Evolutionary conservation across 1,140 invertebrate genomes (phyloP).

Genomic region (Megalonaias nervosa): DNA sequence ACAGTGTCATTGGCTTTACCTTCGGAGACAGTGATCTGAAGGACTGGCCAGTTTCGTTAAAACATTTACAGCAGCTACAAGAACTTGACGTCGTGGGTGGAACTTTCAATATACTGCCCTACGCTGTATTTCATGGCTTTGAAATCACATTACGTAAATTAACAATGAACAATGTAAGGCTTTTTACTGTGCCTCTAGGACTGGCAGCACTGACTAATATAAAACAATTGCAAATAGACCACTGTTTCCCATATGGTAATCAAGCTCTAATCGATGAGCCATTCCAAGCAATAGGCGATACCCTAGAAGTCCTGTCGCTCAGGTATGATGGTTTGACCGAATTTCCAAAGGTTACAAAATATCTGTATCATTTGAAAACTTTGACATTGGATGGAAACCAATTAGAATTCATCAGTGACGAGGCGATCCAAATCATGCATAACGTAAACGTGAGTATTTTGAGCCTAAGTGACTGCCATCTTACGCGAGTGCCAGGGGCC

Average conservation of each 20-base stretch:
- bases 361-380: conserved; percentile 1
- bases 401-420: conserved; percentile 31
- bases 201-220: conserved; percentile 10
- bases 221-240: conserved; percentile 19
- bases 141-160: conserved; percentile 15
- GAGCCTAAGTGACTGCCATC: conserved; percentile 20
- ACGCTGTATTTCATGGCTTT: conserved; percentile 28
- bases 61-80: conserved; percentile 19
- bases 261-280: conserved; percentile 16
- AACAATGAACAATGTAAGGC: conserved; percentile 12
- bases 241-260: conserved; percentile 13
- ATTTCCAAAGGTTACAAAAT: conserved; percentile 28
- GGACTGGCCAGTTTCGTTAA: conserved; percentile 13
- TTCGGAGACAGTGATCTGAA: conserved; percentile 14
- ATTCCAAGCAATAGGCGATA: conserved; percentile 7
- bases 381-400: conserved; percentile 26
- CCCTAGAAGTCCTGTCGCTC: conserved; percentile 18
- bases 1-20: conserved; percentile 11
- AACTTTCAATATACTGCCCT: conserved; percentile 9
- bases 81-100: conserved; percentile 16
- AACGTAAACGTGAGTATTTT: conserved; percentile 17
- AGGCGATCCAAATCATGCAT: conserved; percentile 21
- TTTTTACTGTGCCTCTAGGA: conserved; percentile 15
- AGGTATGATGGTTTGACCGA: conserved; percentile 28
- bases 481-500: conserved; percentile 26